These are phyloP conservation scores for Chromoteleia sp. DNA, from an alignment of 2,888 invertebrate species.

Conservation along the genomic window DNA sequence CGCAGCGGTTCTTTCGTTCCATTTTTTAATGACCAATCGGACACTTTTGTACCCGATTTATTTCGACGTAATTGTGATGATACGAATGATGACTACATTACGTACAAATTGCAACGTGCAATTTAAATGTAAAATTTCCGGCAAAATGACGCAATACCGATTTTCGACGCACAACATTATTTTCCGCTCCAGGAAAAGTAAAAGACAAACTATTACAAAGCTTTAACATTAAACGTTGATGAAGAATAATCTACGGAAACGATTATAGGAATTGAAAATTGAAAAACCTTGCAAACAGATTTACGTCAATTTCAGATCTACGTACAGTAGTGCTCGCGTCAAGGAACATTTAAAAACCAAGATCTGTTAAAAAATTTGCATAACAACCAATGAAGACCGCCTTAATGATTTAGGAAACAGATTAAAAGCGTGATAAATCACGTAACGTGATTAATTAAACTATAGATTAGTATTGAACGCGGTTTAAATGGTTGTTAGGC, in stretches of 20 bases:
- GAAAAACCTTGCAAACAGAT: background rate
- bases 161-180: no score
- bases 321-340: no score
- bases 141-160: no score
- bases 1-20: slow-evolving; percentile 3
- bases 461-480: background rate
- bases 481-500: slow-evolving; percentile 5
- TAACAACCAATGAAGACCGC: background rate
- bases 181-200: no score
- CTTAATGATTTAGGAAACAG: background rate
- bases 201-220: no score
- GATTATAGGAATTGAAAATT: background rate
- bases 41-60: slow-evolving; percentile 12
- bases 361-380: background rate
- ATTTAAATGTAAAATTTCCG: no score
- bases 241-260: no score
- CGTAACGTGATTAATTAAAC: slow-evolving; percentile 14
- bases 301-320: background rate
- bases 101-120: background rate
- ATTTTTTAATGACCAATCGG: slow-evolving; percentile 2
- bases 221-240: no score
- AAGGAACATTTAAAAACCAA: background rate
- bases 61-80: slow-evolving; percentile 4
- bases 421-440: background rate
- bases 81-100: background rate